Evolutionary conservation across 35 echinoderm and acorn worm genomes (phyloP), one percentile per base, ranked within the genome.

Genomic region (Stichopus chloronotus): DNA sequence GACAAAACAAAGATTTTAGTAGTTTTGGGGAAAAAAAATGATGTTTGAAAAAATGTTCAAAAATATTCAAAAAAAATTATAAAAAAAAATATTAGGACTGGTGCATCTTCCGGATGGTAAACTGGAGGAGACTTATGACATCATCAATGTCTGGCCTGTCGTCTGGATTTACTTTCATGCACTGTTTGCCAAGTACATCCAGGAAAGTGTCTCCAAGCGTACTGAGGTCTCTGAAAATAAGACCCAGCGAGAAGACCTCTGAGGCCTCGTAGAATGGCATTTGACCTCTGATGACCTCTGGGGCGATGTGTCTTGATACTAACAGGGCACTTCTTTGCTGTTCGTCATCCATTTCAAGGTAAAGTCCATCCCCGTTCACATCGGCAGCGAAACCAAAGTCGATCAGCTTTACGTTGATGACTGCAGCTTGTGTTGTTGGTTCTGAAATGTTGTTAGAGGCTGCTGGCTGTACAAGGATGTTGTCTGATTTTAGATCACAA

Each of bases 251-350:
- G 54, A 54, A 83, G 8, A 83, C 79, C 43, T 83, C 79, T 17
- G 79, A 83, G 5, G 12, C 19, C 54, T 12, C 3, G 16, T 43
- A 54, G 55, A 56, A 83, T 9, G 55, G 9, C 19, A 43, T 53
- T 83, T 83, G 79, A 83, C 79, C 79, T 55, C 55, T 83, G 5
- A 55, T 55, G 55, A 83, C 79, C 55, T 83, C 79, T 55, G 79
- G 79, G 9, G 79, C 79, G 12, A 83, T 16, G 43, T 55, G 76
- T 78, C 12, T 6, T 9, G 21, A 78, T 5, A 19, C 21, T 78
- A 25, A 7, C 4, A 78, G 76, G 9, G 52, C 17, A 7, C 21
- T 11, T 7, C 9, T 78, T 78, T 78, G 76, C 9, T 1, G 23
- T 43, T 78, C 3, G 7, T 22, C 20, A 21, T 21, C 23, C 8